Conservation (phyloP, 2,888 invertebrate genomes). For the Lottia gigantea region DNA sequence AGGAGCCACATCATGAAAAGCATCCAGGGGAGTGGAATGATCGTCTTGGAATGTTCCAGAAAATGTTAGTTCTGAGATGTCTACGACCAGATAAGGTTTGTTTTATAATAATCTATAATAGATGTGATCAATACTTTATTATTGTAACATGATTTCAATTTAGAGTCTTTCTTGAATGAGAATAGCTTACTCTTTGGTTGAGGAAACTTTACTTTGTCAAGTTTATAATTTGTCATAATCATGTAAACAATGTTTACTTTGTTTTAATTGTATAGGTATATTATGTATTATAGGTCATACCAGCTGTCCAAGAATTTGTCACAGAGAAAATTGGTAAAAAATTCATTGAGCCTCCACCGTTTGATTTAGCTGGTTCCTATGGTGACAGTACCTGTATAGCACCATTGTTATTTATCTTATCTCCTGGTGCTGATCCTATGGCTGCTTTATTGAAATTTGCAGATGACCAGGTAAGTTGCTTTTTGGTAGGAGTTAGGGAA, state of each 20-base stretch:
- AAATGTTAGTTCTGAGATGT: slow-evolving; percentile 67
- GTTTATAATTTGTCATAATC: too few species aligned
- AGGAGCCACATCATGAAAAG: slow-evolving; percentile 61
- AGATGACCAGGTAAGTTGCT: slow-evolving; percentile 65
- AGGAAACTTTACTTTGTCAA: too few species aligned
- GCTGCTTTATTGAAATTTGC: slow-evolving; percentile 69
- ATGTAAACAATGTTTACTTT: too few species aligned
- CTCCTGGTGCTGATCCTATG: slow-evolving; percentile 70
- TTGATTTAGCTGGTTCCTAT: slow-evolving; percentile 69
- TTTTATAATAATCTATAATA: background rate
- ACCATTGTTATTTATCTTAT: slow-evolving; percentile 69
- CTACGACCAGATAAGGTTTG: slow-evolving; percentile 69
- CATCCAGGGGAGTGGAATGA: slow-evolving; percentile 68
- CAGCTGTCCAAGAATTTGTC: slow-evolving; percentile 68
- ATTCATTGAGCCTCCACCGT: slow-evolving; percentile 70
- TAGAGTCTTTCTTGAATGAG: background rate
- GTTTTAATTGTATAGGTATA: background rate
- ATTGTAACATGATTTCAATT: too few species aligned
- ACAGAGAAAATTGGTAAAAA: slow-evolving; percentile 66
- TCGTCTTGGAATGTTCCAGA: slow-evolving; percentile 64
- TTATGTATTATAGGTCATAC: slow-evolving; percentile 55
- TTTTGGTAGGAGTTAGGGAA: too few species aligned
- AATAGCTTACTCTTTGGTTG: too few species aligned
- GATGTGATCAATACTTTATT: too few species aligned
- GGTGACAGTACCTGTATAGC: slow-evolving; percentile 67